A percentile compares a stretch with the other conserved stretches of the same genome.
phyloP scores from a whole-genome alignment of 2,888 invertebrate genomes.

The Microdon myrmicae region DNA sequence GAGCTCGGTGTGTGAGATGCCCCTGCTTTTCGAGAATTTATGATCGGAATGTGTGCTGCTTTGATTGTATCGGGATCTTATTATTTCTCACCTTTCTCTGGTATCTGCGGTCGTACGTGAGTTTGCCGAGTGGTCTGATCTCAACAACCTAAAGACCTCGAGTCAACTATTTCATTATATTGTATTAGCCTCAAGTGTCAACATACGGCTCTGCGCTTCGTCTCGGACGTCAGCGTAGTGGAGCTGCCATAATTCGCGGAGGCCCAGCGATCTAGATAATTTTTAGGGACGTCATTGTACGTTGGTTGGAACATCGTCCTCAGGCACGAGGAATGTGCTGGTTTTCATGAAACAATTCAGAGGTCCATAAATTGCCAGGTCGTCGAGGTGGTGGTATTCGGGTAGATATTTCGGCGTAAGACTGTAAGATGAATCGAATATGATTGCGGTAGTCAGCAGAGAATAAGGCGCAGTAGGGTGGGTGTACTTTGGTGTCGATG shows the following conservation, averaged over 20 bases:
- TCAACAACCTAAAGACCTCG: too few species aligned
- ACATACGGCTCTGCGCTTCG: too few species aligned
- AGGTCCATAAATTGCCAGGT: constrained; percentile 34
- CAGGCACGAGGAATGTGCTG: constrained; percentile 22
- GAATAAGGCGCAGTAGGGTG: too few species aligned
- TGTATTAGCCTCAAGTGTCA: too few species aligned
- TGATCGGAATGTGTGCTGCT: constrained; percentile 15
- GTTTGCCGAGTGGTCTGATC: too few species aligned
- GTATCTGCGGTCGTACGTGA: too few species aligned
- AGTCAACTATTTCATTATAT: too few species aligned
- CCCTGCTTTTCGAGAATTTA: constrained; percentile 44
- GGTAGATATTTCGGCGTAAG: constrained; percentile 12
- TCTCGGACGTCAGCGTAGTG: too few species aligned
- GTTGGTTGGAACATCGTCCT: background rate
- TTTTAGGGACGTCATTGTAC: constrained; percentile 32
- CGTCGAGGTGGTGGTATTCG: background rate
- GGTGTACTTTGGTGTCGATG: constrained; percentile 20
- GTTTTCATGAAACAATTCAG: constrained; percentile 35
- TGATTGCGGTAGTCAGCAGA: constrained; percentile 45
- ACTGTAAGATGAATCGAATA: constrained; percentile 37
- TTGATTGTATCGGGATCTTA: constrained; percentile 42
- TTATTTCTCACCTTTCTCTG: constrained; percentile 50
- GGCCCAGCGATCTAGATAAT: constrained; percentile 48
- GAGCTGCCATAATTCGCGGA: too few species aligned
- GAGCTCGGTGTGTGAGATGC: constrained; percentile 11